Evolutionary conservation across 2,113 vertebrate genomes (phyloP).

Genomic region (Dromiciops gliroides): DNA sequence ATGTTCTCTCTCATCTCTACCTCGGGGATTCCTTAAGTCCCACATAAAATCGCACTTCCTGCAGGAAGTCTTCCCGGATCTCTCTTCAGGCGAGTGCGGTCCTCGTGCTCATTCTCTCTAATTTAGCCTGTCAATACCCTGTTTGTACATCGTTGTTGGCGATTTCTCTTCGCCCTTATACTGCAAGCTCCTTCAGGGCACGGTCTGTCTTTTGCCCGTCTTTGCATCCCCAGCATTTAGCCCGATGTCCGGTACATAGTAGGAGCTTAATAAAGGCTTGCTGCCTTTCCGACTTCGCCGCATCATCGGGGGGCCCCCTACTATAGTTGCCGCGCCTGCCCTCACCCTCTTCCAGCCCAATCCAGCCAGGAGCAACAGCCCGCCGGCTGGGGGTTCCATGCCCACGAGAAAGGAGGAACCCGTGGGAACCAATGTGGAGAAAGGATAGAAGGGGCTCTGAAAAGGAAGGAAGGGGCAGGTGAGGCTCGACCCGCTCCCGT

Average conservation of each 20-base stretch:
- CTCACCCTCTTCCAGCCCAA: background rate
- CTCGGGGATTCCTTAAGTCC: no score
- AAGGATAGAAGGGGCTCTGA: background rate
- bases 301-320: no score
- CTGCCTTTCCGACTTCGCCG: background rate
- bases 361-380: no score
- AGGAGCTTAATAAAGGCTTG: background rate
- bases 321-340: background rate
- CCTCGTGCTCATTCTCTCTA: no score
- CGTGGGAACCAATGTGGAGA: background rate
- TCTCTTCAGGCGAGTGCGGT: no score
- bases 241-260: background rate
- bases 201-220: no score
- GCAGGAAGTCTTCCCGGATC: no score
- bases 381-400: background rate
- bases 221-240: background rate
- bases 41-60: no score
- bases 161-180: background rate
- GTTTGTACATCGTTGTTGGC: no score
- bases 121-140: no score
- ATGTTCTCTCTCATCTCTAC: no score
- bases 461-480: background rate
- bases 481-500: background rate
- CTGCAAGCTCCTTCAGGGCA: background rate
- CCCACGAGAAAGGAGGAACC: background rate